These are phyloP conservation scores for Papilio polytes DNA, from an alignment of 1,140 invertebrate genomes.

Conservation along the genomic window DNA sequence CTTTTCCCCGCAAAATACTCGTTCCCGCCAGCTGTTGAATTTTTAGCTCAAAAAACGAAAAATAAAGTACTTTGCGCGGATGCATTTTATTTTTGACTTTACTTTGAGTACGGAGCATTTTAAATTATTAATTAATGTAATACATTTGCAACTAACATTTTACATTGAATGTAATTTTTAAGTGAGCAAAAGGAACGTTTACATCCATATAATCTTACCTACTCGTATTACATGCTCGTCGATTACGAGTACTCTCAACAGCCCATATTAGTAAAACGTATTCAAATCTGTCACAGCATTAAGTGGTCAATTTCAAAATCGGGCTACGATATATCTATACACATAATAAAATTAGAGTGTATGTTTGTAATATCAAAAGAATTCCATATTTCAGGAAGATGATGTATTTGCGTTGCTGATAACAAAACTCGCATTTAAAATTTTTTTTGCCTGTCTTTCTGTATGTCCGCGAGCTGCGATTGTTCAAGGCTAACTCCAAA, in stretches of 20 bases:
- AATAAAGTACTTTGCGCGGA: background rate
- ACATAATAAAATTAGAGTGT: too few relatives aligned
- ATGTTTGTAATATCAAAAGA: too few relatives aligned
- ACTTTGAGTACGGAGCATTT: conserved; percentile 1
- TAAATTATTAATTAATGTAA: conserved; percentile 17
- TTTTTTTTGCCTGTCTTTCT: too few relatives aligned
- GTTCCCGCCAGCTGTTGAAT: background rate
- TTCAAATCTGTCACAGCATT: background rate
- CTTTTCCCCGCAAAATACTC: background rate
- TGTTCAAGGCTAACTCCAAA: too few relatives aligned
- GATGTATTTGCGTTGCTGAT: too few relatives aligned
- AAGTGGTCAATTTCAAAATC: too few relatives aligned
- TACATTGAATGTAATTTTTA: background rate
- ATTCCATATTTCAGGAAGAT: too few relatives aligned
- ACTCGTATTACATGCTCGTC: background rate
- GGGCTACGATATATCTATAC: too few relatives aligned
- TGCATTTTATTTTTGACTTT: conserved; percentile 27
- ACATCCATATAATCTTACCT: background rate
- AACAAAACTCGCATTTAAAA: too few relatives aligned
- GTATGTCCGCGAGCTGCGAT: too few relatives aligned
- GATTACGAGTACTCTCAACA: background rate
- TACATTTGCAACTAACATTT: background rate
- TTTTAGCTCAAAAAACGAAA: background rate
- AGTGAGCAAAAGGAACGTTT: background rate
- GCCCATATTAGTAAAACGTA: too few relatives aligned